Base-by-base conservation (phyloP, 2,113 vertebrate genomes). In the Rhinolophus ferrumequinum region DNA sequence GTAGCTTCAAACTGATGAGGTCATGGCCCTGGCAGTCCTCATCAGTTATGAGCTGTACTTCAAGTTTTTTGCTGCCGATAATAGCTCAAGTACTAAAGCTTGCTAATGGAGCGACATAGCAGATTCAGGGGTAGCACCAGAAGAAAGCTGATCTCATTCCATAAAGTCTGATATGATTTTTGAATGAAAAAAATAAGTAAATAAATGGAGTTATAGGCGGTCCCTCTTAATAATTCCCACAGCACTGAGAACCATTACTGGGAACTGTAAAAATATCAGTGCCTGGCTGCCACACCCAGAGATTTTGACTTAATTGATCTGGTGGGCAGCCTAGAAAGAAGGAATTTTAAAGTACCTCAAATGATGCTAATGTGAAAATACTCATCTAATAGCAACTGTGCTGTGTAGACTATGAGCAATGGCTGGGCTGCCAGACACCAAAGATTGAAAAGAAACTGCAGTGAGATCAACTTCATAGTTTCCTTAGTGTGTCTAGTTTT, bases 281-380 rank as follows among this genome's bases (percentile, higher is more conserved):
- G 4, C 66, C 56, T 76, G 26, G 10, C 18, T 83, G 41, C 35
- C 41, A 69, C 9, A 76, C 30, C 2, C 41, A 94, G 44, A 52
- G n/a, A 62, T 81, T 87, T 47, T 88, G 22, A 94, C 35, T 92
- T 96, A 76, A 89, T 54, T 50, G 10, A 10, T 81, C 60, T 77
- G 11, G 5, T 92, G 19, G 84, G 14, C 18, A 88, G 8, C 28
- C 33, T 93, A 11, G 7, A 77, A 80, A 83, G 44, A 89, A 75
- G 6, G 5, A 75, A 70, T 70, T 73, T 92, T 66, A 62, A 93
- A 85, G n/a, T 8, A 47, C 3, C 4, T 89, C 5, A 86, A 30
- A n/a, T 58, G 10, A 79, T 89, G 50, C 52, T 89, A 54, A 64
- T 76, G 21, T 82, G 52, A 91, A 95, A 93, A 91, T 62, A 82